These are phyloP conservation scores for Pteronotus mesoamericanus DNA, from an alignment of 2,797 vertebrate genomes.

Conservation along the genomic window DNA sequence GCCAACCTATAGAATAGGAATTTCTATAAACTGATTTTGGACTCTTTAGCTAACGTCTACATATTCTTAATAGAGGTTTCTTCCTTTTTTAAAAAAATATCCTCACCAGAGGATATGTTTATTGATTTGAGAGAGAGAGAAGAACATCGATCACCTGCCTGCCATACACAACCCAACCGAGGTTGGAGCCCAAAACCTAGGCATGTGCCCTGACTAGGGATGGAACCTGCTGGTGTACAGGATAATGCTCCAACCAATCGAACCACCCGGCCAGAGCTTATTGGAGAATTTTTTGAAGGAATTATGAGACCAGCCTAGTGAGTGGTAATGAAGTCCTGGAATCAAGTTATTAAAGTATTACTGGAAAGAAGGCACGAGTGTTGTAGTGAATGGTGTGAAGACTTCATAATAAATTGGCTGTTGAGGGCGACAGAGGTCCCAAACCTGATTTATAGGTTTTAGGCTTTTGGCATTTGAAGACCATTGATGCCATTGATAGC, in stretches of 20 bases:
- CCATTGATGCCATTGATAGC: neutral
- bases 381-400: neutral
- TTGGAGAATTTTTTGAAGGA: neutral
- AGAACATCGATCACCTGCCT: too few species aligned
- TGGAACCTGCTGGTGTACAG: neutral
- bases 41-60: neutral
- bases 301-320: neutral
- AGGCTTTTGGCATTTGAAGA: neutral
- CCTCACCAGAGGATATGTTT: too few species aligned
- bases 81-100: neutral
- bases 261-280: neutral
- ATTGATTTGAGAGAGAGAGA: too few species aligned
- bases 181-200: neutral
- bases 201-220: neutral
- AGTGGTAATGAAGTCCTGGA: slow-evolving; percentile 7
- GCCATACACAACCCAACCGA: too few species aligned
- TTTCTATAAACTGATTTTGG: neutral
- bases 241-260: neutral
- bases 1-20: neutral
- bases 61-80: neutral
- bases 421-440: neutral
- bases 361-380: neutral
- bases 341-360: neutral
- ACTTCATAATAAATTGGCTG: neutral
- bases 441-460: slow-evolving; percentile 18